Percentiles rank a stretch among this genome's conserved stretches.
Evolutionary conservation across 2,113 vertebrate genomes (phyloP).

Genomic region (Globicephala melas): DNA sequence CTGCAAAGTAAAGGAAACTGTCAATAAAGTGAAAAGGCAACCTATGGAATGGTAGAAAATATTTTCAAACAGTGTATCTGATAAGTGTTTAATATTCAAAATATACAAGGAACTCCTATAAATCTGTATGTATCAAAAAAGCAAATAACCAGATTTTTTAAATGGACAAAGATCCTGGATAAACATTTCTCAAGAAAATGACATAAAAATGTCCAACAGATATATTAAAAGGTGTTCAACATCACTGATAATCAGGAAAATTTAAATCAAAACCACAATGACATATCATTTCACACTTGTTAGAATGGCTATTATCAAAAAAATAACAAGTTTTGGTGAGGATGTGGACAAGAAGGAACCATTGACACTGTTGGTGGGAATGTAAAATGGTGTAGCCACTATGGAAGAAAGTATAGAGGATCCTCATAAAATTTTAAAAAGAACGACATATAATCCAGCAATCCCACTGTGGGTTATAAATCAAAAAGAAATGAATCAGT

Average conservation of each 20-base stretch:
- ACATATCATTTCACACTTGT: no score
- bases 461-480: not conserved
- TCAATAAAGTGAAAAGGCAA: not conserved
- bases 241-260: no score
- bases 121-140: no score
- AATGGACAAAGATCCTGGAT: not conserved
- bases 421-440: not conserved
- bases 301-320: not conserved
- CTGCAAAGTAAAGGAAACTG: not conserved
- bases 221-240: not conserved
- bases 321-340: not conserved
- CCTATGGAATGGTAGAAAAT: not conserved
- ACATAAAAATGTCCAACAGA: not conserved
- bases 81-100: not conserved
- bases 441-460: not conserved
- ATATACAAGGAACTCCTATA: no score
- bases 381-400: not conserved
- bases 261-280: no score
- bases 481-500: not conserved
- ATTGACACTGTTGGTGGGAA: not conserved
- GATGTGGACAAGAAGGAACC: not conserved
- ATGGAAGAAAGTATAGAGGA: not conserved
- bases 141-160: no score
- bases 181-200: not conserved
- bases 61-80: not conserved